Conservation (phyloP, 2,888 invertebrate species). For the Tubulanus polymorphus region DNA sequence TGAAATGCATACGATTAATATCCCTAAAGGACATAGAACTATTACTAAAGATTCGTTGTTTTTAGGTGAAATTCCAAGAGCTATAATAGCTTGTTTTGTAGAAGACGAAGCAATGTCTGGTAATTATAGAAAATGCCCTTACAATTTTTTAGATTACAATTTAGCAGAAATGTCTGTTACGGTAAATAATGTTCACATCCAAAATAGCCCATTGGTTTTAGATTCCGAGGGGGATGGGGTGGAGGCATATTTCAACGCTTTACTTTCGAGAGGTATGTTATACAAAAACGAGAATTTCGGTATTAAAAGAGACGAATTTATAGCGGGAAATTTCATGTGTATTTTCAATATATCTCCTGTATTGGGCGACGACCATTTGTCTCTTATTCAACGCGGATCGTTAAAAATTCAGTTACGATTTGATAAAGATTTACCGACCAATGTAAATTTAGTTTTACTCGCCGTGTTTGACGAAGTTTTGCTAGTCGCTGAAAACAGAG, state of each 20-base stretch:
- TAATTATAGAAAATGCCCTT: not conserved
- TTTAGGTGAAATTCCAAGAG: not conserved
- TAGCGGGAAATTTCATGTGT: not conserved
- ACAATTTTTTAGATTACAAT: not conserved
- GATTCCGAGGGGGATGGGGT: no score
- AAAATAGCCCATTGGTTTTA: no score
- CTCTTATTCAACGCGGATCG: not conserved
- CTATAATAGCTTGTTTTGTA: not conserved
- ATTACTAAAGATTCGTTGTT: not conserved
- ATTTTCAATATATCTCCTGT: no score
- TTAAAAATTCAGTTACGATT: not conserved
- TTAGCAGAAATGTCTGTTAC: not conserved
- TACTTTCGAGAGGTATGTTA: not conserved
- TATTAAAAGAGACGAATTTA: not conserved
- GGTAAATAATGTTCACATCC: not conserved
- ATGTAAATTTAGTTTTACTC: not conserved
- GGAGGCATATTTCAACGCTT: no score
- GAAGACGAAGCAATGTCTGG: not conserved
- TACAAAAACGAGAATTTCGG: not conserved
- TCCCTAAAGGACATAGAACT: not conserved
- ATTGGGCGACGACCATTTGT: no score
- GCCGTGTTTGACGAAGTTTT: slow-evolving; percentile 1
- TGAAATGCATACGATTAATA: not conserved
- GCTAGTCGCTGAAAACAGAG: not conserved
- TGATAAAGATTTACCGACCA: not conserved